These are phyloP conservation scores for Carapus acus DNA, from an alignment of 2,797 vertebrate species.

Conservation along the genomic window DNA sequence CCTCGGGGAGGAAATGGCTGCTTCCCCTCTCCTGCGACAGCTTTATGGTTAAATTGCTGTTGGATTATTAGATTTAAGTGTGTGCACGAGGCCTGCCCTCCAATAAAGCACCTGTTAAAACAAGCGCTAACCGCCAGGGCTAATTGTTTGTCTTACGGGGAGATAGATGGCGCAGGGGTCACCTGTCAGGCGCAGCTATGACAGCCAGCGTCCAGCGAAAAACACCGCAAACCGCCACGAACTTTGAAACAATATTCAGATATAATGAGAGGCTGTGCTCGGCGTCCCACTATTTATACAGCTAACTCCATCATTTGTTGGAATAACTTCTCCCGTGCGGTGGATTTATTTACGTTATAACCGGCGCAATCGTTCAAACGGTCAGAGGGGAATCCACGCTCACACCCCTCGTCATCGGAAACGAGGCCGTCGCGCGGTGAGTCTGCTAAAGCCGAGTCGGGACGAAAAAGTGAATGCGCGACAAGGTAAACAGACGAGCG, in stretches of 20 bases:
- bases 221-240: neutral
- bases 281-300: neutral
- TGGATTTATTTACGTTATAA: too few species aligned
- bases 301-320: too few species aligned
- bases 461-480: too few species aligned
- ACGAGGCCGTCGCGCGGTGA: too few species aligned
- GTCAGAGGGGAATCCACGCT: too few species aligned
- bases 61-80: conserved; percentile 62
- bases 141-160: conserved; percentile 38
- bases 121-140: conserved; percentile 41
- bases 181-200: neutral
- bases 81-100: conserved; percentile 28
- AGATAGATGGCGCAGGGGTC: conserved; percentile 12
- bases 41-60: conserved; percentile 56
- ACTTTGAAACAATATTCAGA: too few species aligned
- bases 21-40: conserved; percentile 54
- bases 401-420: too few species aligned
- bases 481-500: too few species aligned
- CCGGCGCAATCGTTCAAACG: too few species aligned
- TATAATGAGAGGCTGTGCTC: neutral
- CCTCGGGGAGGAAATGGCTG: conserved; percentile 54
- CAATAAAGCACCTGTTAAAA: conserved; percentile 66
- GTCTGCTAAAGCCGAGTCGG: too few species aligned
- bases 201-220: neutral
- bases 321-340: too few species aligned